Conservation (phyloP, 2,113 vertebrate genomes). For the Boleophthalmus pectinirostris region DNA sequence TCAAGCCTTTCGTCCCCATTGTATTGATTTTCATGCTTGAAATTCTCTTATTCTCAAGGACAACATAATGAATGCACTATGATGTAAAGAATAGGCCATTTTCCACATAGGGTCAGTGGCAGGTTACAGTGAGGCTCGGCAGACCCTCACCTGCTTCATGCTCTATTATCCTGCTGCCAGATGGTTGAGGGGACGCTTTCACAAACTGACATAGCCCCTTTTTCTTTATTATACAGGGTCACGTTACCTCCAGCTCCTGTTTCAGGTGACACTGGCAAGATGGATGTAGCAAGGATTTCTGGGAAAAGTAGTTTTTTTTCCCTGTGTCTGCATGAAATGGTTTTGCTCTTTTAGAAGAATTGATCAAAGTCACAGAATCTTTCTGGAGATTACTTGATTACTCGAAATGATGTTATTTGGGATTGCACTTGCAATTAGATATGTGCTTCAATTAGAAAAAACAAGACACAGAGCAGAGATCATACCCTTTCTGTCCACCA, state of each 20-base stretch:
- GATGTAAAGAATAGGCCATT: slow-evolving; percentile 64
- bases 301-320: slow-evolving; percentile 54
- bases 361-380: background rate
- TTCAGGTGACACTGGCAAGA: slow-evolving; percentile 69
- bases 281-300: slow-evolving; percentile 61
- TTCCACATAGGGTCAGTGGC: slow-evolving; percentile 44
- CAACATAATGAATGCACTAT: slow-evolving; percentile 62
- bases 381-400: background rate
- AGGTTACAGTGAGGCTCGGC: slow-evolving; percentile 46
- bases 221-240: slow-evolving; percentile 53
- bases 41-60: slow-evolving; percentile 62
- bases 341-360: background rate
- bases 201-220: slow-evolving; percentile 63
- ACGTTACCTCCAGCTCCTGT: slow-evolving; percentile 63
- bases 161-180: slow-evolving; percentile 58
- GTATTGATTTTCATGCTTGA: slow-evolving; percentile 66
- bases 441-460: no score
- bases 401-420: background rate
- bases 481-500: no score
- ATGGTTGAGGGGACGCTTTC: slow-evolving; percentile 63
- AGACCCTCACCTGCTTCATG: slow-evolving; percentile 56
- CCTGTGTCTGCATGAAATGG: background rate
- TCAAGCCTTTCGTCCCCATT: slow-evolving; percentile 59
- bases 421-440: background rate
- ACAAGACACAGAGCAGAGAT: no score